These are phyloP conservation scores for Conistra vaccinii DNA, from an alignment of 2,888 invertebrate species.

Conservation along the genomic window DNA sequence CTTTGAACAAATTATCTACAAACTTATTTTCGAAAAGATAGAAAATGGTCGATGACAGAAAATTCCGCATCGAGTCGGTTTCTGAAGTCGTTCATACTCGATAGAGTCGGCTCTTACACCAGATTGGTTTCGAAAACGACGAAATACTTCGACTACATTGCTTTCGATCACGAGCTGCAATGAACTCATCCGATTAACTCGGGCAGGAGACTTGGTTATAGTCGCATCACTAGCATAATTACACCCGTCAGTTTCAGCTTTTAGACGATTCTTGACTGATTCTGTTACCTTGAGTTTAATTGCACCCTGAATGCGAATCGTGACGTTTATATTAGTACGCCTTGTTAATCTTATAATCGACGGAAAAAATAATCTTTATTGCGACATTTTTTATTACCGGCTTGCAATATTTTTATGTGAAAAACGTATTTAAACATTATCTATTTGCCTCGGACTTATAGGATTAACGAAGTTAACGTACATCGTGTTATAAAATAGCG, in stretches of 20 bases:
- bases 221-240: conserved; percentile 62
- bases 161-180: conserved; percentile 31
- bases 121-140: conserved; percentile 33
- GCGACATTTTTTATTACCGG: conserved; percentile 74
- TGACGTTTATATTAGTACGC: conserved; percentile 68
- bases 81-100: conserved; percentile 25
- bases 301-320: conserved; percentile 60
- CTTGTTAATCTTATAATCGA: conserved; percentile 79
- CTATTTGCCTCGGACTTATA: conserved; percentile 66
- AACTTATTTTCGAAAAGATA: conserved; percentile 2
- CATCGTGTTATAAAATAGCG: conserved; percentile 57
- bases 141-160: conserved; percentile 16
- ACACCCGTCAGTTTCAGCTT: conserved; percentile 65
- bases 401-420: conserved; percentile 73
- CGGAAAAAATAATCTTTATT: conserved; percentile 72
- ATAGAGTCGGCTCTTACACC: conserved; percentile 8
- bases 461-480: conserved; percentile 73
- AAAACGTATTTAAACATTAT: conserved; percentile 66
- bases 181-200: conserved; percentile 44
- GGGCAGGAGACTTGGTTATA: conserved; percentile 41
- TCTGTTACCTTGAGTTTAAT: conserved; percentile 70
- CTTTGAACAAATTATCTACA: neutral
- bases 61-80: conserved; percentile 22
- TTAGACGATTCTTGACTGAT: conserved; percentile 72
- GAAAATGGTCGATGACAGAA: conserved; percentile 5